These are phyloP conservation scores for Drosophila lacteicornis DNA, from an alignment of 1,140 invertebrate species.

Conservation along the genomic window DNA sequence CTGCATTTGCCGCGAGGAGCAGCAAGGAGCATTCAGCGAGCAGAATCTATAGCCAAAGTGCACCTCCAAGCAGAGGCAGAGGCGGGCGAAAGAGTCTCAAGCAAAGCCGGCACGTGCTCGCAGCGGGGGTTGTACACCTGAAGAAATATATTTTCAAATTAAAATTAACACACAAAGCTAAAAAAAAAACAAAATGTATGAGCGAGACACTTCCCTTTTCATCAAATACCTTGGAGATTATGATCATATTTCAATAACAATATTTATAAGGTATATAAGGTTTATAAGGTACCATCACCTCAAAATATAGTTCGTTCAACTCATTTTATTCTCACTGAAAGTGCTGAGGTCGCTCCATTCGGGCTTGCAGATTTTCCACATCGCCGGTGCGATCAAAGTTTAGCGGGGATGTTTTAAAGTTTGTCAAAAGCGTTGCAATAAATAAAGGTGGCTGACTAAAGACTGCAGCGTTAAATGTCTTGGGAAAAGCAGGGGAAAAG, in stretches of 20 bases:
- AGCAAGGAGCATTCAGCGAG: conserved; percentile 13
- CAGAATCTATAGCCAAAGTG: conserved; percentile 39
- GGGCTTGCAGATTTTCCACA: conserved; percentile 30
- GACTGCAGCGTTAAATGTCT: conserved; percentile 12
- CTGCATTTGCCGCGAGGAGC: conserved; percentile 61
- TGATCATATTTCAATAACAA: too few species aligned
- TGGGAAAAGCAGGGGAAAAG: not conserved
- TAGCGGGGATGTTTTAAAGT: conserved; percentile 67
- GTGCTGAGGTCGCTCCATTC: not conserved
- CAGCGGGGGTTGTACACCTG: not conserved
- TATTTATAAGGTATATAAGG: too few species aligned
- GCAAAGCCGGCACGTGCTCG: conserved; percentile 34
- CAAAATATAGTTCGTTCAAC: too few species aligned
- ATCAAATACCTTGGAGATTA: too few species aligned
- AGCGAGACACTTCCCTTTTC: too few species aligned
- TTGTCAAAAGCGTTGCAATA: conserved; percentile 73
- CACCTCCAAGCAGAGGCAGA: conserved; percentile 20
- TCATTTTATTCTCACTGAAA: not conserved
- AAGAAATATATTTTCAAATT: not conserved
- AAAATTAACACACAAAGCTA: too few species aligned
- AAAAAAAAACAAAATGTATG: too few species aligned
- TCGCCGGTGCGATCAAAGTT: conserved; percentile 69
- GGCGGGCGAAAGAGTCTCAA: conserved; percentile 6
- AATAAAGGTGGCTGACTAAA: conserved; percentile 59
- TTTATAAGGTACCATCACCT: too few species aligned